Percentiles rank a stretch among this genome's conserved stretches.
These are phyloP conservation scores for Laupala kohalensis DNA, from an alignment of 1,140 invertebrate genomes.

Conservation along the genomic window DNA sequence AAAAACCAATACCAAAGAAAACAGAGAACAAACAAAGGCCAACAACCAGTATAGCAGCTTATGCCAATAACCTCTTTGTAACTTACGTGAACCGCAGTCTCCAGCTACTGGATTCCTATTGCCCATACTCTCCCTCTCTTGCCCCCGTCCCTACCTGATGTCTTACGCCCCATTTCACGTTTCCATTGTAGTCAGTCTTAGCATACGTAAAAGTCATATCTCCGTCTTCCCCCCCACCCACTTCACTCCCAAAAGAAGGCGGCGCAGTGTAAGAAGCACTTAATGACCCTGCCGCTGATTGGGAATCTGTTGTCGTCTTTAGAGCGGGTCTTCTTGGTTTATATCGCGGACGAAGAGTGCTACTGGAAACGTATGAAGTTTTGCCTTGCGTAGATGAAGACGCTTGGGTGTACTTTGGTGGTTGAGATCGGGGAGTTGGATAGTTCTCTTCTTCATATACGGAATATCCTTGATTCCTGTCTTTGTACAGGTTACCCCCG, in stretches of 20 bases:
- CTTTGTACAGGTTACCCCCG: background rate
- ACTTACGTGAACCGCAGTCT: background rate
- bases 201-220: constrained; percentile 24
- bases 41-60: too few relatives aligned
- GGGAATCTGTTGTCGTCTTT: background rate
- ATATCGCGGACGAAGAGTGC: background rate
- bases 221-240: background rate
- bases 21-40: too few relatives aligned
- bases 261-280: background rate
- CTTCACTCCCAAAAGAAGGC: background rate
- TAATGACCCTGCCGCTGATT: background rate
- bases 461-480: background rate
- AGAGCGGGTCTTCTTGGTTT: background rate
- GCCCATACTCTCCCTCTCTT: background rate
- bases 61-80: too few relatives aligned
- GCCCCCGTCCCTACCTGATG: constrained; percentile 20
- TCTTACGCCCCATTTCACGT: constrained; percentile 28
- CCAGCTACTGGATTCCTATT: background rate
- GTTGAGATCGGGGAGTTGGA: background rate
- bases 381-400: too few relatives aligned
- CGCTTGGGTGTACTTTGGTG: too few relatives aligned
- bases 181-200: constrained; percentile 26
- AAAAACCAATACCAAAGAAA: too few relatives aligned
- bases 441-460: background rate
- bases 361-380: background rate